A percentile compares a stretch with the other conserved stretches of the same genome.
These are phyloP conservation scores for Sebastes schlegelii DNA, from an alignment of 2,113 vertebrate species.

Conservation along the genomic window DNA sequence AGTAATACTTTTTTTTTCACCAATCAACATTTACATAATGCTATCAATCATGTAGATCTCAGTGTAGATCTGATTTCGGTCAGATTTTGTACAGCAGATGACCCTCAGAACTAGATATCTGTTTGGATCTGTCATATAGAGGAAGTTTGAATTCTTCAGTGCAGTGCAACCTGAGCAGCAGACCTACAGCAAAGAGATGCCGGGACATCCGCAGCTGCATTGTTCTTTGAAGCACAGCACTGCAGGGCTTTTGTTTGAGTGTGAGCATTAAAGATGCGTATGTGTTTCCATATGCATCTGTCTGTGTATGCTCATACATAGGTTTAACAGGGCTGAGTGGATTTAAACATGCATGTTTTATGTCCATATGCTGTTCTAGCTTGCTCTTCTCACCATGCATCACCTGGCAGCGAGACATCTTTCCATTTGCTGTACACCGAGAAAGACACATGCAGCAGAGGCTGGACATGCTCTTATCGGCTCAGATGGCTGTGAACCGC, in stretches of 20 bases:
- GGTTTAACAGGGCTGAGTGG: conserved; percentile 30
- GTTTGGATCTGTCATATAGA: not conserved
- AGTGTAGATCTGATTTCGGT: not conserved
- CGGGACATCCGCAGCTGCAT: conserved; percentile 19
- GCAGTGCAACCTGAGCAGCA: conserved; percentile 18
- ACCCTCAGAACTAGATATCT: not conserved
- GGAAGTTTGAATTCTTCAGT: not conserved
- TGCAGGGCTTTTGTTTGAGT: conserved; percentile 33
- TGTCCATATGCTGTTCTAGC: conserved; percentile 14
- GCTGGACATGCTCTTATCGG: conserved; percentile 55
- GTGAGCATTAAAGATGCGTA: not conserved
- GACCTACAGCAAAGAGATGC: not conserved
- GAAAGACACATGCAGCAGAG: conserved; percentile 36
- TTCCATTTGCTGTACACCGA: conserved; percentile 16
- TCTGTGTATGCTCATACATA: conserved; percentile 1
- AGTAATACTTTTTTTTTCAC: not conserved
- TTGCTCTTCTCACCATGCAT: conserved; percentile 40
- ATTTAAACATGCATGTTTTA: conserved; percentile 43
- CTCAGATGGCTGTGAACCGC: conserved; percentile 65
- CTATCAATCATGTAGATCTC: not conserved
- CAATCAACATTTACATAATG: not conserved
- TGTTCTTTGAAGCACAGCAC: conserved; percentile 29
- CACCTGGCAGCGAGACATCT: conserved; percentile 27
- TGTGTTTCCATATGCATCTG: conserved; percentile 23
- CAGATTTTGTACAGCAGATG: not conserved